Evolutionary conservation across 2,797 vertebrate species (phyloP).

Genomic region (Helarctos malayanus): DNA sequence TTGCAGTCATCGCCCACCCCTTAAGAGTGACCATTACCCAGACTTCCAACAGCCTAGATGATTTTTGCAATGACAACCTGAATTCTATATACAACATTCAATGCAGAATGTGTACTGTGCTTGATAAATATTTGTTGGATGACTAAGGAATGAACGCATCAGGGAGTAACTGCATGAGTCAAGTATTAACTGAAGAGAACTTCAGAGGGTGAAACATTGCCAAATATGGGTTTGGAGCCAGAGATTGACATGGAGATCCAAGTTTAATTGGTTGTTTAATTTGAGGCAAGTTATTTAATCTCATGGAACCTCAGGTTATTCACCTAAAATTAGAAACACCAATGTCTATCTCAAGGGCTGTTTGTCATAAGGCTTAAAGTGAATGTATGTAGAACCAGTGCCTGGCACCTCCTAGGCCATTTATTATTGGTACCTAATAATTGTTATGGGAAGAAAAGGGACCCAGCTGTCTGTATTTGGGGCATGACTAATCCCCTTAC

Average conservation of each 20-base stretch:
- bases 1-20: neutral
- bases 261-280: conserved; percentile 10
- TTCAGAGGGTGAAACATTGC: neutral
- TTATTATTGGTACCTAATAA: conserved; percentile 3
- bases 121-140: neutral
- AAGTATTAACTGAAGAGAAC: neutral
- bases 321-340: conserved; percentile 27
- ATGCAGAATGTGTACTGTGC: neutral
- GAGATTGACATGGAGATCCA: neutral
- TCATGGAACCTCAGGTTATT: neutral
- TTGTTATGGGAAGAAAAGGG: neutral
- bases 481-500: neutral
- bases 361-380: neutral
- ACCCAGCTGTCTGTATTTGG: neutral
- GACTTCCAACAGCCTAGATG: neutral
- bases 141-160: neutral
- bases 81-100: neutral
- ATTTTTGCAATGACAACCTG: neutral
- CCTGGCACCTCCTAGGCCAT: neutral
- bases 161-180: neutral
- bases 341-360: neutral
- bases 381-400: neutral
- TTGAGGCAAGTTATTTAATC: conserved; percentile 47
- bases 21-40: neutral
- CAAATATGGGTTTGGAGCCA: neutral